Conservation (phyloP, 2,113 vertebrate genomes). For the Coregonus clupeaformis region DNA sequence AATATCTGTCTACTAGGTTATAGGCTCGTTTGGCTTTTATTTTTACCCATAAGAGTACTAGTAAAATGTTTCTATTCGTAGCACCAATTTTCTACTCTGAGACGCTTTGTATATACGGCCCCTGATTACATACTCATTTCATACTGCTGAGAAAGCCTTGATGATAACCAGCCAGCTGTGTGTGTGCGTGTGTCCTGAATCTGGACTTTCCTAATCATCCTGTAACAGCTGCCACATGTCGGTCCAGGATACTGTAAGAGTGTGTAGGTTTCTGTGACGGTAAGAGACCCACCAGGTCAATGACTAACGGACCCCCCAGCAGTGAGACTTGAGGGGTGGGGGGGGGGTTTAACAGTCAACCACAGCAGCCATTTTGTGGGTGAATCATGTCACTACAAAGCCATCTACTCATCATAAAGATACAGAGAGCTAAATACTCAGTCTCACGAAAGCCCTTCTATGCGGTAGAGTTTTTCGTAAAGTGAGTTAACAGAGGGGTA, state of each 20-base stretch:
- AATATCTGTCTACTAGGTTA: too few species aligned
- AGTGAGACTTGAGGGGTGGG: constrained; percentile 34
- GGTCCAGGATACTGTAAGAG: constrained; percentile 25
- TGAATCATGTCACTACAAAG: constrained; percentile 45
- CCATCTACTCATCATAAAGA: constrained; percentile 36
- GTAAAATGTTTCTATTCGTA: too few species aligned
- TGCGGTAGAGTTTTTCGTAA: constrained; percentile 15
- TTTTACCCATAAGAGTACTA: too few species aligned
- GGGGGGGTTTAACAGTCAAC: constrained; percentile 42
- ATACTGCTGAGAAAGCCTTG: too few species aligned
- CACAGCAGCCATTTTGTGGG: constrained; percentile 34
- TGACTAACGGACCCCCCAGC: constrained; percentile 40
- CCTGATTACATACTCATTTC: too few species aligned
- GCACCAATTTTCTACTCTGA: too few species aligned
- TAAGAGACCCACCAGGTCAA: constrained; percentile 51
- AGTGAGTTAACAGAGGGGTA: not conserved
- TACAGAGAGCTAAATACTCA: constrained; percentile 14
- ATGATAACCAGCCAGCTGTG: not conserved
- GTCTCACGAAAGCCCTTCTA: constrained; percentile 27
- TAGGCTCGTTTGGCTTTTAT: too few species aligned
- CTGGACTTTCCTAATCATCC: constrained; percentile 25
- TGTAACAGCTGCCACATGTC: constrained; percentile 61
- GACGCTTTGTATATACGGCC: too few species aligned
- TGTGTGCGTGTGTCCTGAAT: constrained; percentile 48
- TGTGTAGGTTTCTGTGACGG: constrained; percentile 26